phyloP scores from a whole-genome alignment of 2,797 vertebrate species.

The Remorina albescens region DNA sequence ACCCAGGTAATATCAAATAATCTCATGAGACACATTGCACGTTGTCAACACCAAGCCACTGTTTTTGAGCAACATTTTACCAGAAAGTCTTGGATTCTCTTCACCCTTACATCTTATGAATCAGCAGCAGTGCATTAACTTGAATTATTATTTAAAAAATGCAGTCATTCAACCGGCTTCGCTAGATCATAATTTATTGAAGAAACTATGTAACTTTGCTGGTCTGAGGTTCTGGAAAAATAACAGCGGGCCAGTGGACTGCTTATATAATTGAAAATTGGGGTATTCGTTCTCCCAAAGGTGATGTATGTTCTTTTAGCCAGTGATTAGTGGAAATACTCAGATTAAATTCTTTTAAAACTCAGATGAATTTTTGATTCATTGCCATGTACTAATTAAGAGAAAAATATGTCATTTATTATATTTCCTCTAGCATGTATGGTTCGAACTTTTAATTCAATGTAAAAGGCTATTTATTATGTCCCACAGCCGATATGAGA shows the following conservation, averaged over 20 bases:
- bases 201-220: slow-evolving; percentile 4
- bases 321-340: slow-evolving; percentile 39
- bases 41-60: not conserved
- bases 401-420: slow-evolving; percentile 9
- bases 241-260: not conserved
- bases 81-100: slow-evolving; percentile 10
- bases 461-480: slow-evolving; percentile 11
- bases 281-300: not conserved
- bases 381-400: slow-evolving; percentile 35
- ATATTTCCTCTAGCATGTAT: slow-evolving; percentile 14
- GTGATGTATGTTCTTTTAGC: slow-evolving; percentile 40
- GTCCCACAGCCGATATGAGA: not conserved
- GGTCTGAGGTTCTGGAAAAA: slow-evolving; percentile 12
- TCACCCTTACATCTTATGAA: not conserved
- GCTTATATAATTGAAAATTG: slow-evolving; percentile 20
- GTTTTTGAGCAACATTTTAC: not conserved
- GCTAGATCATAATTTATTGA: slow-evolving; percentile 14
- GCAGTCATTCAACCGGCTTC: slow-evolving; percentile 28
- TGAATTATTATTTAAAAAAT: slow-evolving; percentile 32
- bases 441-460: slow-evolving; percentile 18
- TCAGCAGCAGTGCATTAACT: slow-evolving; percentile 22
- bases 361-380: slow-evolving; percentile 45
- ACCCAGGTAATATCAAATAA: not conserved
- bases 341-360: slow-evolving; percentile 21
- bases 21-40: not conserved